These are phyloP conservation scores for Zele albiditarsus DNA, from an alignment of 2,888 invertebrate genomes.

Conservation along the genomic window DNA sequence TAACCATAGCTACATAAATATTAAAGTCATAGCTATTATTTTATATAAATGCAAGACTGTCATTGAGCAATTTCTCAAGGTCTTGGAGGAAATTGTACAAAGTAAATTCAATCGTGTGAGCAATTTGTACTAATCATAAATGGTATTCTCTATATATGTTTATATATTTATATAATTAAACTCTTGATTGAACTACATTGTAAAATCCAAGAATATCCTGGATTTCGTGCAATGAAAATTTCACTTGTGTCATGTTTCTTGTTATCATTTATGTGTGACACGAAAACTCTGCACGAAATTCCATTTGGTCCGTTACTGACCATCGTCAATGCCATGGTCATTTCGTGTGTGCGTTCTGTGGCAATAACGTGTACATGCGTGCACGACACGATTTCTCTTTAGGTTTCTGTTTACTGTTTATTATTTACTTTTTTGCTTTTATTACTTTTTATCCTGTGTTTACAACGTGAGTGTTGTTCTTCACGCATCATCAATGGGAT, in stretches of 20 bases:
- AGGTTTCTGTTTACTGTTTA: conserved; percentile 2
- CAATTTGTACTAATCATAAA: conserved; percentile 19
- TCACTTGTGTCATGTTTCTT: not conserved
- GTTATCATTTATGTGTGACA: conserved; percentile 29
- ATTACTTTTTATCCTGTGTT: not conserved
- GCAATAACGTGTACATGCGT: conserved; percentile 38
- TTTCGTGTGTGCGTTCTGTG: conserved; percentile 45
- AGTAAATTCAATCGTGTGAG: conserved; percentile 12
- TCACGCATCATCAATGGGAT: conserved; percentile 31
- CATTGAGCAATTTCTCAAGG: conserved; percentile 6
- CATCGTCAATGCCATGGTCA: conserved; percentile 46
- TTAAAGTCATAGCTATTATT: too few relatives aligned
- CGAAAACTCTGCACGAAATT: conserved; percentile 41
- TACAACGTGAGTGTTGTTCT: conserved; percentile 7
- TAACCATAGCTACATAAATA: too few relatives aligned
- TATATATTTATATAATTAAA: conserved; percentile 1
- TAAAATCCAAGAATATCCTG: not conserved
- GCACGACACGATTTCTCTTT: conserved; percentile 36
- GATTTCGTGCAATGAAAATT: not conserved
- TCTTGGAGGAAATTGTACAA: not conserved
- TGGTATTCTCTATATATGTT: not conserved
- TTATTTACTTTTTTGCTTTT: not conserved
- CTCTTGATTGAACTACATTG: not conserved
- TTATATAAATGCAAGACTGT: not conserved
- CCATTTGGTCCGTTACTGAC: conserved; percentile 46